phyloP scores from a whole-genome alignment of 2,888 invertebrate genomes.

The Nysson spinosus region DNA sequence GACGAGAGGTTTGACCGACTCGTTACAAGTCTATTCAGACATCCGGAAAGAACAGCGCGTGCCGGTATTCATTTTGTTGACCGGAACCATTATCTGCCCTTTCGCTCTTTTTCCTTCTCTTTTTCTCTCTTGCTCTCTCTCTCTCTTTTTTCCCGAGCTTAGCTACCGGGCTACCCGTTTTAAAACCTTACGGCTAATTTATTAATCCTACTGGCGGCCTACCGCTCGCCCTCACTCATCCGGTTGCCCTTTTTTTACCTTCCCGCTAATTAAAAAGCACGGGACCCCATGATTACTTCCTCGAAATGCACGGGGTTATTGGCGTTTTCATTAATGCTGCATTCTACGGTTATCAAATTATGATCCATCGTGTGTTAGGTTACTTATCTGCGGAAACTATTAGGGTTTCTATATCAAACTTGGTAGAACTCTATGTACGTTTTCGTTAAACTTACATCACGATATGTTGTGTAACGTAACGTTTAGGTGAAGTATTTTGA shows the following conservation, averaged over 20 bases:
- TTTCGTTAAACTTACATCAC: no score
- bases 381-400: no score
- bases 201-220: conserved; percentile 64
- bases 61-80: conserved; percentile 75
- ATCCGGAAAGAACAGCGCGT: conserved; percentile 74
- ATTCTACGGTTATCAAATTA: no score
- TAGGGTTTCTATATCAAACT: no score
- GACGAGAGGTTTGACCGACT: conserved; percentile 66
- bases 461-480: no score
- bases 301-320: not conserved
- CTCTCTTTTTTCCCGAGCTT: conserved; percentile 43
- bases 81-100: conserved; percentile 72
- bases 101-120: conserved; percentile 37
- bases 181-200: conserved; percentile 72
- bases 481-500: no score
- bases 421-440: no score
- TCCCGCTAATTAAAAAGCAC: conserved; percentile 55
- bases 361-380: no score
- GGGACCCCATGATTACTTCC: not conserved
- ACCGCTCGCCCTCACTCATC: conserved; percentile 52
- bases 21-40: conserved; percentile 77
- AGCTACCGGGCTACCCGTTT: conserved; percentile 52
- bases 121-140: conserved; percentile 26
- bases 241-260: conserved; percentile 42
- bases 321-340: not conserved